These are phyloP conservation scores for Drosophila nr. perissopoda DNA, from an alignment of 2,888 invertebrate genomes.

Conservation along the genomic window DNA sequence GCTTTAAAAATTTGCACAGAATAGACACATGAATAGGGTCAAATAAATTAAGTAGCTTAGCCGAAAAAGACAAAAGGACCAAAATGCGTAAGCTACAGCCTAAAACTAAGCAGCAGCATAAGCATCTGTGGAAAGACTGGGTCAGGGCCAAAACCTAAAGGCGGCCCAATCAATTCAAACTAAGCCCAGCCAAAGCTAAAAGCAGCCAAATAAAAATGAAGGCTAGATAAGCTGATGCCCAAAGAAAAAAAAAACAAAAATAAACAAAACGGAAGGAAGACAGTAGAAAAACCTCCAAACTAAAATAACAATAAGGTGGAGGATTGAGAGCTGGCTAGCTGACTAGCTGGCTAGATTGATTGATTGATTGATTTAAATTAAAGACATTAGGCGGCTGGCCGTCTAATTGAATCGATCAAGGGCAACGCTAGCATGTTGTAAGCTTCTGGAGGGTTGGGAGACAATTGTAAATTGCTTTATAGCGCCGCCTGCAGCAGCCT, in stretches of 20 bases:
- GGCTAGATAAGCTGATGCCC: conserved; percentile 56
- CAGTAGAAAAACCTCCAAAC: conserved; percentile 30
- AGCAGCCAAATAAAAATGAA: conserved; percentile 55
- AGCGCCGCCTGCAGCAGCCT: conserved; percentile 50
- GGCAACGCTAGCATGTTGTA: background rate
- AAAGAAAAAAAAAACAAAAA: conserved; percentile 9
- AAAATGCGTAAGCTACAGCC: conserved; percentile 61
- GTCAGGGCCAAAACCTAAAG: conserved; percentile 32
- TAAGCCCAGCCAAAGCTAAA: conserved; percentile 53
- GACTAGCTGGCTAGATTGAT: conserved; percentile 54
- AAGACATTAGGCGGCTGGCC: conserved; percentile 72
- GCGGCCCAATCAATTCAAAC: conserved; percentile 55
- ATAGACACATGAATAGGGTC: conserved; percentile 54
- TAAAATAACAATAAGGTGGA: conserved; percentile 52
- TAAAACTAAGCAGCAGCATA: conserved; percentile 47
- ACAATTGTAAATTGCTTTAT: conserved; percentile 78
- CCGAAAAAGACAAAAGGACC: conserved; percentile 61
- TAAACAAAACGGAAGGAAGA: conserved; percentile 15
- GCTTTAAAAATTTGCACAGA: conserved; percentile 61
- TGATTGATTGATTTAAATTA: conserved; percentile 80
- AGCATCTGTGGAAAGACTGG: conserved; percentile 16
- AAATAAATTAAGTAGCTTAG: conserved; percentile 78
- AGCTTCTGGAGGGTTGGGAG: too few species aligned
- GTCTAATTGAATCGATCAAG: conserved; percentile 73
- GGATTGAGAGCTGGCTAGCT: conserved; percentile 13